These are phyloP conservation scores for Apodemus agrarius DNA, from an alignment of 2,797 vertebrate species.

Conservation along the genomic window DNA sequence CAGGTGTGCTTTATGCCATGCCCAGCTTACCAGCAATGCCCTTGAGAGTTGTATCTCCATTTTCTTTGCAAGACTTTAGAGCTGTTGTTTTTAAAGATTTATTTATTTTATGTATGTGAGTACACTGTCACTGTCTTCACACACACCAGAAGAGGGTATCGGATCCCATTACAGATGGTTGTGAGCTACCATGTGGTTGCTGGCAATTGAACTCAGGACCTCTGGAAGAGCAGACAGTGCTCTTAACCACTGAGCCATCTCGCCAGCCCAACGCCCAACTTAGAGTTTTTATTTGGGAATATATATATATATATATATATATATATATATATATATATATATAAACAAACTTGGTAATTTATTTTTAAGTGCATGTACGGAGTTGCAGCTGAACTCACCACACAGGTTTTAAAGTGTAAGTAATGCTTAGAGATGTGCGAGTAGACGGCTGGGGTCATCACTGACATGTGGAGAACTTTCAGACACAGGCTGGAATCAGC, in stretches of 20 bases:
- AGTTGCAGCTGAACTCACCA: neutral
- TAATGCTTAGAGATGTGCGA: neutral
- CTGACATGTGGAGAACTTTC: neutral
- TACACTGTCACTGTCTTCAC: too few species aligned
- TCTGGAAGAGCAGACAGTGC: too few species aligned
- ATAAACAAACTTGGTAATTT: neutral
- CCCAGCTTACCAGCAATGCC: neutral
- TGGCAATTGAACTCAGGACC: too few species aligned
- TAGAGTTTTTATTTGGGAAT: neutral
- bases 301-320: too few species aligned
- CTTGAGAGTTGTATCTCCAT: neutral
- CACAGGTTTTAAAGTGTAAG: slow-evolving; percentile 25
- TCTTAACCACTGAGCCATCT: too few species aligned
- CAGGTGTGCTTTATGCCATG: neutral
- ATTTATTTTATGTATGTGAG: too few species aligned
- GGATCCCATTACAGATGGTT: too few species aligned
- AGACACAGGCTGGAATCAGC: neutral
- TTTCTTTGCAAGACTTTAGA: slow-evolving; percentile 9
- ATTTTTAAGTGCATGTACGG: neutral
- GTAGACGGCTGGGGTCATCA: neutral
- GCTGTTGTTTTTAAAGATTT: too few species aligned
- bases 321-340: too few species aligned
- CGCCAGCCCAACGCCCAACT: too few species aligned
- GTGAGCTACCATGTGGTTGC: too few species aligned
- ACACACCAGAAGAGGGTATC: too few species aligned